Evolutionary conservation across 2,113 vertebrate species (phyloP).

Genomic region (Tragelaphus strepsiceros): DNA sequence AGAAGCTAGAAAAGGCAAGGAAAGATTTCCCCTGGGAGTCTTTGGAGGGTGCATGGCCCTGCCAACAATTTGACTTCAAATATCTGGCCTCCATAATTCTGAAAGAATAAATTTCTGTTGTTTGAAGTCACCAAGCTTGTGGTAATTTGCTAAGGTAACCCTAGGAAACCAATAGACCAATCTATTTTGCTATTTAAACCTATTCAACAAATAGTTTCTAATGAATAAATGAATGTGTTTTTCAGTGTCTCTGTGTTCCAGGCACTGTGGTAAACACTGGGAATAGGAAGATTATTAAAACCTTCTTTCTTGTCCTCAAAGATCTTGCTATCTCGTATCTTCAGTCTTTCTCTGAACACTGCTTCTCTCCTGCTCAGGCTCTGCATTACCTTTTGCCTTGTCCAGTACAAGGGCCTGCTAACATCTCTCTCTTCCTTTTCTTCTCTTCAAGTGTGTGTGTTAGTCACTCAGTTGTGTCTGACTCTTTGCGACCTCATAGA

Average conservation of each 20-base stretch:
- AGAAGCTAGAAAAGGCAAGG: neutral
- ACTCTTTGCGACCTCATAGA: neutral
- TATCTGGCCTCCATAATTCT: neutral
- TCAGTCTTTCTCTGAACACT: neutral
- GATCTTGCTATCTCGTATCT: neutral
- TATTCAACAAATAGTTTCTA: neutral
- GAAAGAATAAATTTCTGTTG: neutral
- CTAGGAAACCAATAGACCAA: neutral
- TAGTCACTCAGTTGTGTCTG: neutral
- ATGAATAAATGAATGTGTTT: neutral
- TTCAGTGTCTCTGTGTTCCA: neutral
- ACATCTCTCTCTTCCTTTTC: neutral
- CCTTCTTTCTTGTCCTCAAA: neutral
- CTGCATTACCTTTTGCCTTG: neutral
- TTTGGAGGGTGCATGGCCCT: neutral
- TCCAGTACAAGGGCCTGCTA: neutral
- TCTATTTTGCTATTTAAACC: neutral
- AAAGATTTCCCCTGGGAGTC: too few relatives aligned
- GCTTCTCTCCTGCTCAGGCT: neutral
- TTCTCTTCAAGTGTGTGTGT: neutral
- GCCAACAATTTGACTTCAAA: neutral
- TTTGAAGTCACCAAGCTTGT: neutral
- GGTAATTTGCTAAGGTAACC: neutral
- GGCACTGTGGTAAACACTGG: neutral
- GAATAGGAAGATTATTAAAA: neutral